Base-by-base conservation (phyloP, 2,888 invertebrate genomes). In the Heterodera filipjevi region DNA sequence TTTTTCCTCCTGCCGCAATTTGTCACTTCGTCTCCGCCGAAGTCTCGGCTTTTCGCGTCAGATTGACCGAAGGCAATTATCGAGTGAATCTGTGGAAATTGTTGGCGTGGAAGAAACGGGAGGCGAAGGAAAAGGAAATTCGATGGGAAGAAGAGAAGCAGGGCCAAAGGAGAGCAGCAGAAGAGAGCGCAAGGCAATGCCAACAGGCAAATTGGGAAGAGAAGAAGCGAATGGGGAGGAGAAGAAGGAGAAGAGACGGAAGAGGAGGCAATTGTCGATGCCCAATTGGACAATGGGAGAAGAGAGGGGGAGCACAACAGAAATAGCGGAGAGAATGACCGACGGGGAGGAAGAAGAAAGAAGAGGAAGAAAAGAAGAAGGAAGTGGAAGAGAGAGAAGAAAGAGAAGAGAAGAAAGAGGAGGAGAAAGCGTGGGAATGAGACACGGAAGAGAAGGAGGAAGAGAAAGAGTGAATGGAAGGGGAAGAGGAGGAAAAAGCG, bases 11-110 rank as follows among this genome's bases (percentile, higher is more conserved):
- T 79, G 79, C 76, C 68, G 80, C 19, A 80, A 76, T 33, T 80
- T 80, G n/a, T 80, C 79, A 27, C 77, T 80, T 22, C 80, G 80
- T 22, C 68, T 80, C 35, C 35, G 76, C 30, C 75, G 80, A 32
- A 64, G 72, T 39, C 66, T 79, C 22, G 79, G 77, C 46, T 33
- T 66, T 16, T 66, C 68, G 10, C 75, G 44, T 19, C 68, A 16
- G 22, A 35, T 35, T 35, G 14, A 68, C 22, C 19, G 68, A n/a
- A 59, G 59, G 19, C 68, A 35, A 68, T 32, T 68, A 14, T 64
- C 64, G 19, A 46, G 33, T 22, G 66, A 75, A 75, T 44, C 46
- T 30, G 75, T 75, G 39, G 75, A 75, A 35, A 66, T 75, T 32
- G 75, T 75, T 19, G 66, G 32, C 10, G 44, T 75, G 22, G 75